Conservation (phyloP, 2,113 vertebrate species). For the Narcine bancroftii region DNA sequence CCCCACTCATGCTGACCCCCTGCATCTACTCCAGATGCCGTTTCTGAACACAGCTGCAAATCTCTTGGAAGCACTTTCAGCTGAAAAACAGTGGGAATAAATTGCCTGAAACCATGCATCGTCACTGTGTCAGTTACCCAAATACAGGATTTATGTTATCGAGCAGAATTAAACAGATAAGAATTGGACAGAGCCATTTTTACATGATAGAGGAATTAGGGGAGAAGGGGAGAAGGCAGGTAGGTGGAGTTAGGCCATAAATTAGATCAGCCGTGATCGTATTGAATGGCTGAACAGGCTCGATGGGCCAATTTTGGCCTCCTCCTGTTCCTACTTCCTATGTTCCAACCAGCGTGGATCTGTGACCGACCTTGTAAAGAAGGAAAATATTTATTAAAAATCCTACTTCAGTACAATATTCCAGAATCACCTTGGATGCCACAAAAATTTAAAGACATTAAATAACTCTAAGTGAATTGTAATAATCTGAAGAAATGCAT, state of each 20-base stretch:
- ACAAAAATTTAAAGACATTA: too few relatives aligned
- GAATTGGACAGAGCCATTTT: not conserved
- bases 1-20: constrained; percentile 95
- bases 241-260: too few relatives aligned
- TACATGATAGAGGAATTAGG: too few relatives aligned
- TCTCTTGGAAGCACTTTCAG: constrained; percentile 86
- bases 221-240: too few relatives aligned
- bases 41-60: constrained; percentile 91
- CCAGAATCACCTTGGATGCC: not conserved
- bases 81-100: constrained; percentile 46
- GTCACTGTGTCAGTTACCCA: not conserved
- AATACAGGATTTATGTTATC: too few relatives aligned
- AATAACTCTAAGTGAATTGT: not conserved
- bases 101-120: not conserved
- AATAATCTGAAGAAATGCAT: not conserved
- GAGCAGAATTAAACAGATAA: not conserved
- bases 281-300: too few relatives aligned
- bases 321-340: too few relatives aligned
- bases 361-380: not conserved
- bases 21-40: constrained; percentile 81
- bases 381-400: not conserved
- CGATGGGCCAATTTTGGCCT: too few relatives aligned
- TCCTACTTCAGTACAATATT: not conserved
- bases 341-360: not conserved
- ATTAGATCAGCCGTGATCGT: too few relatives aligned